Base-by-base conservation (phyloP, 2,113 vertebrate genomes). In the Melanocharis versteri region DNA sequence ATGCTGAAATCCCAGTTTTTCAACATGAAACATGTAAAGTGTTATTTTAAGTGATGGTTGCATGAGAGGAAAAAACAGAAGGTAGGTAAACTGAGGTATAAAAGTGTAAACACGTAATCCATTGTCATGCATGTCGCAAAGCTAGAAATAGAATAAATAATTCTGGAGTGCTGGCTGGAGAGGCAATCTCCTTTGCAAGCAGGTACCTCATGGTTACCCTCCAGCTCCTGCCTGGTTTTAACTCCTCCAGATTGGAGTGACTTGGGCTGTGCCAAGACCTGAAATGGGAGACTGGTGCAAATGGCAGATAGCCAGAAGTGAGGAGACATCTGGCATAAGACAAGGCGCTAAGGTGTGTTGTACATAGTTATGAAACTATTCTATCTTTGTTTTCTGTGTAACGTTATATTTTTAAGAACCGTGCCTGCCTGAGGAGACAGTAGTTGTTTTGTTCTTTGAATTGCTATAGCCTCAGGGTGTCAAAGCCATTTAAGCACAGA, bases 381-480 rank as follows among this genome's bases (percentile, higher is more conserved):
- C 90, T 90, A 90, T 72, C 96, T 95, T 96, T 96, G 96, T 96
- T 94, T 96, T 93, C 86, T 65, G 65, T 96, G 94, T 94, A 96
- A 96, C 7, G 2, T 84, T 96, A 96, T 96, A 97, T 92, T 94
- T 95, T 90, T 94, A 97, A 96, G 93, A 95, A 92, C 80, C 0
- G 0, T 84, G 95, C 56, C 86, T 90, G 86, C 69, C 80, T 82
- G 77, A 91, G 48, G 83, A 96, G 90, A 95, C 96, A 96, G 94
- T 93, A 94, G 88, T 90, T 92, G 92, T 96, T 96, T 96, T 96
- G 96, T 96, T 96, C 96, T 95, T 87, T 76, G 86, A 91, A 93
- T 90, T 95, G 88, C 96, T 95, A 65, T 89, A 95, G 96, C 93
- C 96, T 96, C 33, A 0, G 86, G 96, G 92, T 94, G 92, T 96